Percentiles rank a stretch among this genome's conserved stretches.
phyloP scores from a whole-genome alignment of 2,113 vertebrate genomes.

The Bombycilla garrulus region DNA sequence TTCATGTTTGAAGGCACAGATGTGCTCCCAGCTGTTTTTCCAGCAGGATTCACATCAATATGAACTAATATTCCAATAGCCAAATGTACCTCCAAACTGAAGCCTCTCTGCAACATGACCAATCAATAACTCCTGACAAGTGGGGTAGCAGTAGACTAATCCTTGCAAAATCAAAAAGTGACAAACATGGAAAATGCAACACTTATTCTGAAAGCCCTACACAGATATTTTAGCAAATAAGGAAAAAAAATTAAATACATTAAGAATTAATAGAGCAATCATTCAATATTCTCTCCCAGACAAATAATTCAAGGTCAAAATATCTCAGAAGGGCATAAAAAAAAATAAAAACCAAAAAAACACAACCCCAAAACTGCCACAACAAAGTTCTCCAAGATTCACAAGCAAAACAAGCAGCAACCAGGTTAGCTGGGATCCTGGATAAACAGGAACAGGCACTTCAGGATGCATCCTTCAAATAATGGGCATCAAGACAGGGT shows the following conservation, averaged over 20 bases:
- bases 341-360: neutral
- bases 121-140: neutral
- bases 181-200: neutral
- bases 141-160: neutral
- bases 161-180: neutral
- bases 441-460: neutral
- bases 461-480: neutral
- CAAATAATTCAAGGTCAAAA: neutral
- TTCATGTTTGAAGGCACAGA: neutral
- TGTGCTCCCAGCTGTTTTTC: neutral
- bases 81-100: neutral
- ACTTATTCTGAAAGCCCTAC: neutral
- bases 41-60: neutral
- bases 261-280: neutral
- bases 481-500: neutral
- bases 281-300: neutral
- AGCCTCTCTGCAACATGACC: neutral
- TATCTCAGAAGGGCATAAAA: neutral
- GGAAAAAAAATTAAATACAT: neutral
- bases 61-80: neutral
- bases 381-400: neutral
- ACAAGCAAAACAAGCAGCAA: neutral
- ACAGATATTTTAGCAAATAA: neutral
- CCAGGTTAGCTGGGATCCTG: neutral
- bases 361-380: accelerated